Evolutionary conservation across 2,113 vertebrate genomes (phyloP).

Genomic region (Pseudonaja textilis): DNA sequence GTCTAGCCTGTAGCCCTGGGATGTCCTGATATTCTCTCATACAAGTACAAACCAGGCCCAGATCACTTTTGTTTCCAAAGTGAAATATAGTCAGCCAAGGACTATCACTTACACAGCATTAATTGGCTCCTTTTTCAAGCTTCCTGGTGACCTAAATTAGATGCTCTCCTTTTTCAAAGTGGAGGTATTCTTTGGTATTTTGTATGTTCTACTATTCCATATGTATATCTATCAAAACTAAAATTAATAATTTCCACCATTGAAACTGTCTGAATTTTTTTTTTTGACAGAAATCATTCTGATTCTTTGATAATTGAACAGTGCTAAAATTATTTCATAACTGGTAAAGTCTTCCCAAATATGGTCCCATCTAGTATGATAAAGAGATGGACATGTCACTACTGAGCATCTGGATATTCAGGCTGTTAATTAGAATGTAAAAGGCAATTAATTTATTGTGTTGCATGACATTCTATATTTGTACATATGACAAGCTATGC

Average conservation of each 20-base stretch:
- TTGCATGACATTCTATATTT: neutral
- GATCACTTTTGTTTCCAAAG: neutral
- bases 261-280: neutral
- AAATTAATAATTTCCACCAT: neutral
- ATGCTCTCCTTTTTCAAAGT: neutral
- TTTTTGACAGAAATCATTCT: neutral
- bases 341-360: neutral
- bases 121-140: neutral
- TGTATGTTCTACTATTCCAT: neutral
- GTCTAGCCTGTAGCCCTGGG: neutral
- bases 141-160: neutral
- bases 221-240: neutral
- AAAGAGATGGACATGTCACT: neutral
- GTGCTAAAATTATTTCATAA: neutral
- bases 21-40: neutral
- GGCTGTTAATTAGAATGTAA: neutral
- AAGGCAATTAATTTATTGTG: neutral
- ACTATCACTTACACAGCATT: neutral
- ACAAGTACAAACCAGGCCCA: neutral
- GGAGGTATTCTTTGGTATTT: neutral
- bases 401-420: neutral
- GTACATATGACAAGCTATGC: neutral
- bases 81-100: neutral
- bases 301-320: neutral
- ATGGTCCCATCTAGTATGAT: neutral